A percentile compares a stretch with the other conserved stretches of the same genome.
Conservation (phyloP, 2,797 vertebrate genomes). For the Pitangus sulphuratus region DNA sequence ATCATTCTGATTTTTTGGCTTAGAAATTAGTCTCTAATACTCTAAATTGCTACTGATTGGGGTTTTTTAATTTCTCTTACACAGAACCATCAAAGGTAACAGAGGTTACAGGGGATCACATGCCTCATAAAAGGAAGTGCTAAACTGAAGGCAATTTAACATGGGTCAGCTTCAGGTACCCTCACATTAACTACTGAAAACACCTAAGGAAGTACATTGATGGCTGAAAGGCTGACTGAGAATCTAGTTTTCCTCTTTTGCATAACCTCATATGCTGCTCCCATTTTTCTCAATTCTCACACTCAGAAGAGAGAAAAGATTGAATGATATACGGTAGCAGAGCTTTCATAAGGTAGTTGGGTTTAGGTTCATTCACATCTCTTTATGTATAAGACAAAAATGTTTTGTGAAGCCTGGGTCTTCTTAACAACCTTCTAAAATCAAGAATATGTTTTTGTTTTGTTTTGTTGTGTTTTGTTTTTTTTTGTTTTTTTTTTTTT, state of each 20-base stretch:
- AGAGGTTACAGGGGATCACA: background rate
- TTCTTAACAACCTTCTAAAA: background rate
- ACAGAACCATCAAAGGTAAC: background rate
- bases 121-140: background rate
- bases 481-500: background rate
- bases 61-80: background rate
- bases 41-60: background rate
- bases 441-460: background rate
- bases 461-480: background rate
- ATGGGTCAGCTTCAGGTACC: background rate
- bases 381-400: background rate
- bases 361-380: background rate
- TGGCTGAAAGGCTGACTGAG: background rate
- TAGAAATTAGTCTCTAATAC: background rate
- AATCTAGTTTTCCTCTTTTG: background rate
- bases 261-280: background rate
- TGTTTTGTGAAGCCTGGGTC: rapidly evolving
- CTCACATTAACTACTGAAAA: background rate
- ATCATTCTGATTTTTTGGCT: background rate
- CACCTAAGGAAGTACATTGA: rapidly evolving
- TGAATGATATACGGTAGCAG: background rate
- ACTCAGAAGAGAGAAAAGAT: background rate
- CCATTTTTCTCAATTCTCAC: background rate
- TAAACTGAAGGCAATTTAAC: background rate
- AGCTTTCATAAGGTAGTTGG: background rate